These are phyloP conservation scores for Cygnus olor DNA, from an alignment of 2,797 vertebrate species.

Conservation along the genomic window DNA sequence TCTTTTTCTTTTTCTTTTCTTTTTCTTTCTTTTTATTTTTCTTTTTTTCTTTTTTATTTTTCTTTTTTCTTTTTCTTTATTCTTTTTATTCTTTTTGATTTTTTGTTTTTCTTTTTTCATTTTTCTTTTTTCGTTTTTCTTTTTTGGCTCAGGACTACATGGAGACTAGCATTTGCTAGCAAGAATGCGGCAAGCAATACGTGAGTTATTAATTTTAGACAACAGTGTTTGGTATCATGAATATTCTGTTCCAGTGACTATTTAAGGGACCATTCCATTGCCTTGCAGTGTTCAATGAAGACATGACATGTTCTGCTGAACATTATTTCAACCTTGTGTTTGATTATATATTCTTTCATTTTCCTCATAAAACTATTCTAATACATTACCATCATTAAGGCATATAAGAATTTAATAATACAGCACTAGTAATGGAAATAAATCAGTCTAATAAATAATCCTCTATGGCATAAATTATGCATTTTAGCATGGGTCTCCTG, in stretches of 20 bases:
- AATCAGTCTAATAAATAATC: not conserved
- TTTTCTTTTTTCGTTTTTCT: no score
- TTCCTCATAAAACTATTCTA: not conserved
- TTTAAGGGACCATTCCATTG: not conserved
- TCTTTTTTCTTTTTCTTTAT: no score
- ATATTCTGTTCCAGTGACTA: not conserved
- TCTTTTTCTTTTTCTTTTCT: no score
- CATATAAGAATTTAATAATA: conserved; percentile 9
- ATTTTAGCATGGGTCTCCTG: not conserved
- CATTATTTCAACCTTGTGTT: not conserved
- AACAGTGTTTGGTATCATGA: not conserved
- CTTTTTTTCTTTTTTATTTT: no score
- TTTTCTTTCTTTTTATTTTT: no score
- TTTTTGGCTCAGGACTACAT: no score
- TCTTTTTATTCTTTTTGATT: no score
- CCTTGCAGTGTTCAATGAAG: not conserved
- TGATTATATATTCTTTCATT: conserved; percentile 2
- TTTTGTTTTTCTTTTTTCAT: no score
- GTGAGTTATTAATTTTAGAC: not conserved
- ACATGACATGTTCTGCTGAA: not conserved
- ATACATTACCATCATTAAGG: not conserved
- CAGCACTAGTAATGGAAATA: conserved; percentile 7
- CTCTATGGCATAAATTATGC: conserved; percentile 6
- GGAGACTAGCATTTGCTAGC: not conserved
- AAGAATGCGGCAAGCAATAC: not conserved